Evolutionary conservation across 1,140 invertebrate species (phyloP), one percentile per base, ranked within the genome.

Genomic region (Drosophila virilis): DNA sequence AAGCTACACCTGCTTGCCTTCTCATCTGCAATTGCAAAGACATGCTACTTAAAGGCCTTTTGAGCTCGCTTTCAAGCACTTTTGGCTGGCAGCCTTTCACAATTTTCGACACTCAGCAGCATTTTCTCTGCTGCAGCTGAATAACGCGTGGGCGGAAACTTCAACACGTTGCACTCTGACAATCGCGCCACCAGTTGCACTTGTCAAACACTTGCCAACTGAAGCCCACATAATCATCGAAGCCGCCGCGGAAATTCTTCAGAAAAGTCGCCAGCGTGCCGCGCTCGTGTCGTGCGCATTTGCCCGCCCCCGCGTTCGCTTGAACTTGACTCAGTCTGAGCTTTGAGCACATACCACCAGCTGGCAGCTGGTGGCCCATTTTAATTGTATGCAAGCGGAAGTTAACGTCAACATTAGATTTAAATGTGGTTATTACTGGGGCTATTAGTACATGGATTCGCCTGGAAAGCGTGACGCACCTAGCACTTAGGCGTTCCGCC

Each of bases 341-440:
- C 37, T 58, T 62, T 70, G 70, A 73, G 17, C 13, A 58, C 45
- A 54, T 52, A 32, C 10, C 15, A 54, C 10, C 15, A 54, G 28
- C 45, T 50, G 32, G 35, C 45, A 35, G 10, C n/a, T 50, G 32
- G 35, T 35, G 22, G 10, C n/a, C 22, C 22, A 22, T n/a, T n/a
- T 62, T 62, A 62, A 43, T 57, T 43, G 55, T 35, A 37, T 43
- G 52, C 69, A 59, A 74, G 81, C 81, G 81, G 82, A 85, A 85
- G 81, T 86, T 54, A 62, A 35, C 74, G 81, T 85, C 82, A 86
- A 33, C 70, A 59, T 72, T 78, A 74, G 66, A 69, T 78, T 45
- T 81, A 68, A 73, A 74, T 81, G 74, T 67, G 82, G 57, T 70
- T 85, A 75, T 78, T 78, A 71, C 46, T 17, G 37, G 46, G 33